Evolutionary conservation across 2,113 vertebrate genomes (phyloP), one percentile per base, ranked within the genome.

Genomic region (Zosterops lateralis): DNA sequence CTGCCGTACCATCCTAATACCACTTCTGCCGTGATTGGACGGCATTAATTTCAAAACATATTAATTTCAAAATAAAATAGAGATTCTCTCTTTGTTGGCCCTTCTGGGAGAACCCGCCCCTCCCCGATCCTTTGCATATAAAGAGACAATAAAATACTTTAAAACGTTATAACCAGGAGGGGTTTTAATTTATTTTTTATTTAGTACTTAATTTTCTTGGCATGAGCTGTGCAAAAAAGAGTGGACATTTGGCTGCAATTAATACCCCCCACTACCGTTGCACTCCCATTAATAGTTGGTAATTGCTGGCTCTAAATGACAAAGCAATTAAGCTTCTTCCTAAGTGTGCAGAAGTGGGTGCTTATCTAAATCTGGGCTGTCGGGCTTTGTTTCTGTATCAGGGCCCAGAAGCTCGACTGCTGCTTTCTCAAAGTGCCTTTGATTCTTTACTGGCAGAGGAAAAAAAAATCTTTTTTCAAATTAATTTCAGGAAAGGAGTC

Each of bases 281-380:
- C 25, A 12, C 21, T 76, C 67, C 20, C 60, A 14, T 4, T 56
- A 84, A 84, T 65, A 47, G 61, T 40, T 57, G 54, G 34, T 80
- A 92, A 74, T 94, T 85, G 56, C 73, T 90, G 77, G 56, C 57
- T 90, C 86, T 42, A 84, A 83, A 84, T 87, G 77, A 90, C 68
- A 68, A 74, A 91, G 79, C 72, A 84, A 72, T 94, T 93, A 88
- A 94, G 28, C 21, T 4, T 79, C 72, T 94, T 94, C 90, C 87
- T 71, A 71, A 93, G 90, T 92, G 40, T 77, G 54, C 72, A 80
- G 64, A 50, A 91, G 54, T 73, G 66, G 75, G 72, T 82, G 51
- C 90, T 92, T 66, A 65, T 87, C 82, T 83, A 32, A 84, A 86
- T 66, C 71, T 85, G n/a, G 29, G 38, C 85, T 82, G 54, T 78